Evolutionary conservation across 2,797 vertebrate species (phyloP).

Genomic region (Cyprinella venusta): DNA sequence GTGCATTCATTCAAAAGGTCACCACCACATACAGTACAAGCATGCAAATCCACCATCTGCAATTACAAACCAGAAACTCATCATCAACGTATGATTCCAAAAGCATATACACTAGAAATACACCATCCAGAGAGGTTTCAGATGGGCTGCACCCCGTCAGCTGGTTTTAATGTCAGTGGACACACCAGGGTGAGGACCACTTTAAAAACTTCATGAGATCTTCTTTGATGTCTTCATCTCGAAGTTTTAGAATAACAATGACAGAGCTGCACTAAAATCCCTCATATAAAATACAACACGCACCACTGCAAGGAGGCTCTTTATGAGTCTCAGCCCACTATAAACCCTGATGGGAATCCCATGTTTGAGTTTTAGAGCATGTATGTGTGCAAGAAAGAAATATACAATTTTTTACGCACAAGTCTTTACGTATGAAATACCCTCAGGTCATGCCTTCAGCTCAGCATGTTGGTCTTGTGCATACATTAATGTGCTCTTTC

Average conservation of each 20-base stretch:
- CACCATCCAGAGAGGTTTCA: constrained; percentile 4
- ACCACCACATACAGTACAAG: constrained; percentile 31
- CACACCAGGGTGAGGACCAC: constrained; percentile 26
- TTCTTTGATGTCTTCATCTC: constrained; percentile 59
- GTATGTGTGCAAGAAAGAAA: constrained; percentile 3
- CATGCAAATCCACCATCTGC: constrained; percentile 49
- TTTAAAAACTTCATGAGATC: constrained; percentile 45
- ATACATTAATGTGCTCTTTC: constrained; percentile 58
- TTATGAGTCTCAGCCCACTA: constrained; percentile 47
- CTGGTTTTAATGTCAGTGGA: constrained; percentile 33
- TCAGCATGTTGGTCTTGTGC: constrained; percentile 43
- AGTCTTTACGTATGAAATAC: constrained; percentile 30
- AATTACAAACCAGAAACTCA: constrained; percentile 25
- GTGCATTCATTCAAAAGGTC: constrained; percentile 30
- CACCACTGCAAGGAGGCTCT: constrained; percentile 7
- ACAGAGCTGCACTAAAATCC: constrained; percentile 41
- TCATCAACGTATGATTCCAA: neutral
- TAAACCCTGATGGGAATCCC: constrained; percentile 58
- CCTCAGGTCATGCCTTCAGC: constrained; percentile 57
- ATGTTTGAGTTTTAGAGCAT: constrained; percentile 32
- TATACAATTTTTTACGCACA: neutral
- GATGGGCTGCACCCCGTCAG: neutral
- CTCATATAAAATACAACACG: constrained; percentile 24
- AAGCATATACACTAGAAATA: constrained; percentile 28
- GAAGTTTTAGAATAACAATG: constrained; percentile 59